These are phyloP conservation scores for Drosophila jambulina DNA, from an alignment of 1,140 invertebrate species.

Conservation along the genomic window DNA sequence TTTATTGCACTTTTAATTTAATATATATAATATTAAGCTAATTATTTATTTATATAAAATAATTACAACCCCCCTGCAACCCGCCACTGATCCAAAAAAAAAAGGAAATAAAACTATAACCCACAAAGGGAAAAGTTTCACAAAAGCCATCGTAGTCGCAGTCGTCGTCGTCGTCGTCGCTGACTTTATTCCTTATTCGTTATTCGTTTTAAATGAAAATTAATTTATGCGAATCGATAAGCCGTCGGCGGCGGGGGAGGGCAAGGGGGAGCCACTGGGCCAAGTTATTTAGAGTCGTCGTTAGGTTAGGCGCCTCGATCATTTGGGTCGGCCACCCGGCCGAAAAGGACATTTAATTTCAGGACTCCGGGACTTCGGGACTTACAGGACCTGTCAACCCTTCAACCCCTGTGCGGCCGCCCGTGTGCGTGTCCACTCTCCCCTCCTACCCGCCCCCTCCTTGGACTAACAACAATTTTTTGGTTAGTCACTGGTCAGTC, in stretches of 20 bases:
- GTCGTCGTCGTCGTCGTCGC: slow-evolving; percentile 30
- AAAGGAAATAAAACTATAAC: neutral
- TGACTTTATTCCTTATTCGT: slow-evolving; percentile 66
- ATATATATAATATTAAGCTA: neutral
- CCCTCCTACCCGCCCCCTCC: neutral
- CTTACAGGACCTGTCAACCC: slow-evolving; percentile 39
- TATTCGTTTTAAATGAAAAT: slow-evolving; percentile 83
- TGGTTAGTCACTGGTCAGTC: slow-evolving; percentile 79
- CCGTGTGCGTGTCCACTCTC: slow-evolving; percentile 62
- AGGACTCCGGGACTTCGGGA: neutral
- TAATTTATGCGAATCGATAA: slow-evolving; percentile 83
- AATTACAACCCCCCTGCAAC: neutral
- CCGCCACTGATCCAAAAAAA: slow-evolving; percentile 13
- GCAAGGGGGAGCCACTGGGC: neutral
- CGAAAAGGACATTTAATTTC: slow-evolving; percentile 15
- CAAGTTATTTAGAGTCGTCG: slow-evolving; percentile 13
- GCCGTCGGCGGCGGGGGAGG: slow-evolving; percentile 7
- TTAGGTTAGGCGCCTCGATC: slow-evolving; percentile 35
- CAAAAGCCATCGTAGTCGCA: slow-evolving; percentile 19
- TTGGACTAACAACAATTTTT: slow-evolving; percentile 40
- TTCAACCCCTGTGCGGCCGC: slow-evolving; percentile 30
- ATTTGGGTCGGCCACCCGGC: slow-evolving; percentile 9
- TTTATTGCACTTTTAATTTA: too few species aligned
- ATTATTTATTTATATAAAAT: neutral
- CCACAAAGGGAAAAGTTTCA: slow-evolving; percentile 40